Base-by-base conservation (phyloP, 2,113 vertebrate genomes). In the Alaudala cheleensis region DNA sequence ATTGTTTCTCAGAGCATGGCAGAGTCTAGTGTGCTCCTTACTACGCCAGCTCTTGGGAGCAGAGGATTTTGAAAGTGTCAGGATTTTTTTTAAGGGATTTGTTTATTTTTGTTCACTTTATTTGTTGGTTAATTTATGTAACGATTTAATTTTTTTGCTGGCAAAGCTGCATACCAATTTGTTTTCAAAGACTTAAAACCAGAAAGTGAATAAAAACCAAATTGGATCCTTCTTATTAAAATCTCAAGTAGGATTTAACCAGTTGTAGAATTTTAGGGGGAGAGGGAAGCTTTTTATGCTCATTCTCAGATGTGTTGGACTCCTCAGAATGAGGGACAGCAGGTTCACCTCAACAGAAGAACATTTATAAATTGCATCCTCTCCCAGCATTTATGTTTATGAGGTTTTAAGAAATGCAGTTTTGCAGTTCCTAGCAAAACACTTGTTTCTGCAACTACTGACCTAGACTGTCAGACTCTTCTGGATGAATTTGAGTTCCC, bases 81-180 rank as follows among this genome's bases (percentile, higher is more conserved):
- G 26, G 23, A 4, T 5, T n/a, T 23, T 54, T 39, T 57, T 62
- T 7, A 16, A 80, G 42, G 14, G 6, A 74, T 81, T 65, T 81
- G 51, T 45, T 81, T 77, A n/a, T 66, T 92, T 93, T 86, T 88
- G 18, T 77, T 88, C 50, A 14, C 12, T 77, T 82, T 62, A 69
- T 69, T 90, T 85, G 76, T 69, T 79, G 74, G 88, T 88, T 94
- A 92, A 94, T 89, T 94, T 94, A 58, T 64, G 58, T 49, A 88
- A 86, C 11, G 51, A 86, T 87, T 89, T 84, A 26, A 22, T 54
- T 78, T 53, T 73, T 82, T 77, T 69, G 34, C 34, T 2, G 0
- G 34, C 57, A 72, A 86, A 81, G 37, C 73, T 81, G 51, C 65
- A 76, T 28, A 81, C 28, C 37, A 87, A 85, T 89, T 95, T 91